A percentile compares a stretch with the other conserved stretches of the same genome.
These are phyloP conservation scores for Apamea crenata DNA, from an alignment of 2,888 invertebrate species.

Conservation along the genomic window DNA sequence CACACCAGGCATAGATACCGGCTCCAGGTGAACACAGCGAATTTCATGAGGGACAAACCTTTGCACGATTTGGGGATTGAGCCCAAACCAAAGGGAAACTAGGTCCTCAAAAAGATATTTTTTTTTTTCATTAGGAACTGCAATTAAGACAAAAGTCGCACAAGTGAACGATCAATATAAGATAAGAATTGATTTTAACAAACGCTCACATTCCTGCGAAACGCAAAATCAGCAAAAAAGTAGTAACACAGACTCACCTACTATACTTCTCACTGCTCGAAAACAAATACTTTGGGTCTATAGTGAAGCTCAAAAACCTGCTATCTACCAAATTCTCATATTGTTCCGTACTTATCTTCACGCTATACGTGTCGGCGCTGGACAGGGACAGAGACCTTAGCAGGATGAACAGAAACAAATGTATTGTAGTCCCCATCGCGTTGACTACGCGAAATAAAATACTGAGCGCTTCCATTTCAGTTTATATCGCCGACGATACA, in stretches of 20 bases:
- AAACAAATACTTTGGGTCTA: constrained; percentile 92
- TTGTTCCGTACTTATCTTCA: constrained; percentile 91
- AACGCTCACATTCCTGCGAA: neutral
- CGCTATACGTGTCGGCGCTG: constrained; percentile 85
- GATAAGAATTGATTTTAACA: too few species aligned
- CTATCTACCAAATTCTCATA: constrained; percentile 92
- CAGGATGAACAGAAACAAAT: constrained; percentile 55
- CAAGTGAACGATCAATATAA: too few species aligned
- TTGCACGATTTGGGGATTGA: neutral
- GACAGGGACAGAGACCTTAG: constrained; percentile 54
- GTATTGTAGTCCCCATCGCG: constrained; percentile 55
- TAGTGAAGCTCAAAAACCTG: constrained; percentile 93
- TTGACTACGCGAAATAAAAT: constrained; percentile 38
- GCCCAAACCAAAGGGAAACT: neutral
- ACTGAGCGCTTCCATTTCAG: neutral
- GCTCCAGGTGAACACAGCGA: neutral
- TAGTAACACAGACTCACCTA: constrained; percentile 71
- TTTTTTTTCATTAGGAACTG: neutral
- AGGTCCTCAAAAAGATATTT: neutral
- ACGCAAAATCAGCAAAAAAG: neutral
- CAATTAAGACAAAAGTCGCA: neutral
- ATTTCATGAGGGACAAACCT: neutral
- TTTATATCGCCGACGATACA: constrained; percentile 69
- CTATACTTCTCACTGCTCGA: constrained; percentile 78
- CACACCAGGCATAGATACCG: neutral